A percentile compares a stretch with the other conserved stretches of the same genome.
phyloP scores from a whole-genome alignment of 2,113 vertebrate genomes.

The Oostethus manadensis region DNA sequence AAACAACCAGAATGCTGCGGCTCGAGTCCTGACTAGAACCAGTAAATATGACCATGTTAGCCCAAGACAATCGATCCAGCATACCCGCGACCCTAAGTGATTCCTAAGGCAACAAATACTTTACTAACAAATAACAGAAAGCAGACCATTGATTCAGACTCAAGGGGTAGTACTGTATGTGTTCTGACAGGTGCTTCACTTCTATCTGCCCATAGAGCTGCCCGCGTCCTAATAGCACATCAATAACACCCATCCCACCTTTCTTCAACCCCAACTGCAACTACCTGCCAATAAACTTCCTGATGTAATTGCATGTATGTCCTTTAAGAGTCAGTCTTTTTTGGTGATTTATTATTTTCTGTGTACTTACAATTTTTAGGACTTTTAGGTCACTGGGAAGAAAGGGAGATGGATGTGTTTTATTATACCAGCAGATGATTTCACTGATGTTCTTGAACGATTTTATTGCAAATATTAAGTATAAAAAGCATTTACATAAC shows the following conservation, averaged over 20 bases:
- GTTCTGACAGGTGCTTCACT: constrained; percentile 13
- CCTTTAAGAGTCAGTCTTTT: constrained; percentile 20
- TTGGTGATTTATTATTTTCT: constrained; percentile 35
- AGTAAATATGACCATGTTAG: too few relatives aligned
- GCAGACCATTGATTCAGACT: constrained; percentile 29
- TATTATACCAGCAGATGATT: constrained; percentile 12
- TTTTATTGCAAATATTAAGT: too few relatives aligned
- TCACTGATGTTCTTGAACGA: neutral
- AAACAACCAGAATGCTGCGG: too few relatives aligned
- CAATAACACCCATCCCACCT: constrained; percentile 43
- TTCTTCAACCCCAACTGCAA: constrained; percentile 31
- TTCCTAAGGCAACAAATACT: constrained; percentile 44
- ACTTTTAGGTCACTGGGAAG: constrained; percentile 21
- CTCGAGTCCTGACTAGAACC: too few relatives aligned
- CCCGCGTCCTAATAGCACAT: constrained; percentile 49
- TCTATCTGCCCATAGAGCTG: constrained; percentile 27
- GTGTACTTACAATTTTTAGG: constrained; percentile 7
- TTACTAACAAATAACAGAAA: constrained; percentile 37
- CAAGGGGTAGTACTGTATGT: constrained; percentile 46
- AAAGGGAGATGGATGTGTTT: constrained; percentile 24
- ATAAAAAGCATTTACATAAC: too few relatives aligned
- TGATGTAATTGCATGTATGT: constrained; percentile 55
- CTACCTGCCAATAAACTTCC: constrained; percentile 29
- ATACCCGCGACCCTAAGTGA: constrained; percentile 8
- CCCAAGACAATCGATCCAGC: too few relatives aligned